phyloP scores from a whole-genome alignment of 2,113 vertebrate species.

The Myrmophylax atrothorax region DNA sequence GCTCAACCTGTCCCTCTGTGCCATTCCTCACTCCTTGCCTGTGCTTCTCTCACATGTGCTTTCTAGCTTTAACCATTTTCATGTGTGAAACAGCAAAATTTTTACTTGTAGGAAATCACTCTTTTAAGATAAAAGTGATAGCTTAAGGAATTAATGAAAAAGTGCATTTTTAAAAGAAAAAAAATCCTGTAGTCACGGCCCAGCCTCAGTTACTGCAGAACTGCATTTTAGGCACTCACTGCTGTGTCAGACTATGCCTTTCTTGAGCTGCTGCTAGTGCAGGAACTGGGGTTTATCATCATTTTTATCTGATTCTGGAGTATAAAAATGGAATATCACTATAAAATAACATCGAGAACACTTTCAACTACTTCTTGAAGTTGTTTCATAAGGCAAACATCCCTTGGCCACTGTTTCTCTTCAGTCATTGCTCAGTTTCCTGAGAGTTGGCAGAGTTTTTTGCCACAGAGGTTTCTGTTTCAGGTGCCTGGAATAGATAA shows the following conservation, averaged over 20 bases:
- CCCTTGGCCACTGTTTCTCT: neutral
- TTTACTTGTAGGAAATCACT: neutral
- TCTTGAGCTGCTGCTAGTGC: neutral
- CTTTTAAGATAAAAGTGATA: neutral
- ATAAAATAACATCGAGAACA: neutral
- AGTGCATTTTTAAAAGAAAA: neutral
- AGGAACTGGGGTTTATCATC: neutral
- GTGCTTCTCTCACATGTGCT: neutral
- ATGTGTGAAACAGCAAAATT: neutral
- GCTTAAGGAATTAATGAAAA: neutral
- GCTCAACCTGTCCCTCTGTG: rapidly evolving
- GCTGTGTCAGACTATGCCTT: neutral
- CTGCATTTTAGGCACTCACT: neutral
- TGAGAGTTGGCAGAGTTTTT: neutral
- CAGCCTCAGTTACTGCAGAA: neutral
- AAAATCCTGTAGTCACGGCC: neutral
- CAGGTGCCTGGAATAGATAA: neutral
- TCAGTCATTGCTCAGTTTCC: neutral
- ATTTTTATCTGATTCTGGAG: neutral
- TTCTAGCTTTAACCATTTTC: neutral
- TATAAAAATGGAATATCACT: neutral
- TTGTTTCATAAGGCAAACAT: neutral
- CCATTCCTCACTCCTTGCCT: neutral
- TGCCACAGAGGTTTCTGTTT: neutral
- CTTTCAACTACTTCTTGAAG: neutral